A percentile compares a stretch with the other conserved stretches of the same genome.
Conservation (phyloP, 2,797 vertebrate genomes). For the Liasis olivaceus region DNA sequence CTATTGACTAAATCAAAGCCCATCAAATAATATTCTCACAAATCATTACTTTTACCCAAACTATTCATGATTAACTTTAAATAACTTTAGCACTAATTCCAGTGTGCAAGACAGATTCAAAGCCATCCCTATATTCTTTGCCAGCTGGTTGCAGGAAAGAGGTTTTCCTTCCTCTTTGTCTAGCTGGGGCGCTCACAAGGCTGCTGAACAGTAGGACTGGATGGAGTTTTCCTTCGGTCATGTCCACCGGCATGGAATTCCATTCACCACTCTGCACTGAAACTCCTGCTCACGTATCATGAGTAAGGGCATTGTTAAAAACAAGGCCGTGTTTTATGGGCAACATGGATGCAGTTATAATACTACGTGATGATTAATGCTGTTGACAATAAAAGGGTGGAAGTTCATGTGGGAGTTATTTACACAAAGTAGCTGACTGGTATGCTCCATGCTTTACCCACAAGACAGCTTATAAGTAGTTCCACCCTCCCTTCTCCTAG, state of each 20-base stretch:
- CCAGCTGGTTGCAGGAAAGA: background rate
- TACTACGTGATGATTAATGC: background rate
- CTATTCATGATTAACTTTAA: background rate
- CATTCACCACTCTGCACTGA: background rate
- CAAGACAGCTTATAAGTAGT: background rate
- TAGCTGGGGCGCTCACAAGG: too few relatives aligned
- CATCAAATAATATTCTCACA: background rate
- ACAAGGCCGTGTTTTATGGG: background rate
- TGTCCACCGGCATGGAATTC: background rate
- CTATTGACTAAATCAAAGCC: background rate
- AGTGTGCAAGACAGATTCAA: background rate
- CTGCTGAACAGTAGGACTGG: background rate
- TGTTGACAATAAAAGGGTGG: background rate
- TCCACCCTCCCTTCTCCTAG: background rate
- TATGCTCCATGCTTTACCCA: background rate
- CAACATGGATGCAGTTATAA: background rate
- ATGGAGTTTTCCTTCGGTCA: background rate
- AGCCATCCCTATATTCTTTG: background rate
- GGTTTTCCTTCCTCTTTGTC: background rate
- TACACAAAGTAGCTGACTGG: background rate
- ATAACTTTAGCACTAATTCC: too few relatives aligned
- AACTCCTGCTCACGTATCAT: background rate
- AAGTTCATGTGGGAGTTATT: background rate
- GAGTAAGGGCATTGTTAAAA: background rate
- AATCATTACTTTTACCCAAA: background rate